Conservation (phyloP, 2,797 vertebrate genomes). For the Pseudocheirus occidentalis region DNA sequence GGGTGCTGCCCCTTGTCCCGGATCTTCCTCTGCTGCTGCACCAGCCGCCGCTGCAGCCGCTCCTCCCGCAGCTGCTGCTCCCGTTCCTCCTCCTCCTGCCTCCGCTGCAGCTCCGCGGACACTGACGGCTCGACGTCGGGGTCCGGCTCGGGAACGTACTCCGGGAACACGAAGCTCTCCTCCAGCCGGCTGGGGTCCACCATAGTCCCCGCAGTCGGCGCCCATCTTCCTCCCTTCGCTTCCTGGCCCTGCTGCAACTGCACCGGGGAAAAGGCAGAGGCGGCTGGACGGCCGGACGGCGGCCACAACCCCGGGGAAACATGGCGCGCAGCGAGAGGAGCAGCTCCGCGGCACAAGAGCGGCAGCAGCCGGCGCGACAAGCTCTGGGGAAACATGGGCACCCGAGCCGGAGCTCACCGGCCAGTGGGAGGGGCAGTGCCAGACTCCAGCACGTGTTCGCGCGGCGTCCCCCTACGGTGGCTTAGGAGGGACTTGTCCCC, state of each 20-base stretch:
- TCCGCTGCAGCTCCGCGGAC: constrained; percentile 22
- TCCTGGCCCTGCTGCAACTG: not conserved
- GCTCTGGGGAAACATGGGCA: constrained; percentile 19
- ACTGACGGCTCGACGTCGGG: not conserved
- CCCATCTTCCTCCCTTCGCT: too few relatives aligned
- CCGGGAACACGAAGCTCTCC: constrained; percentile 79
- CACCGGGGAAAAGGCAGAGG: not conserved
- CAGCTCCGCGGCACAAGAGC: accelerated
- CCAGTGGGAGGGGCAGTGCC: not conserved
- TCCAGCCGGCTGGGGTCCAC: constrained; percentile 4
- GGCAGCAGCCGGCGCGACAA: accelerated
- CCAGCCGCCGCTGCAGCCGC: not conserved
- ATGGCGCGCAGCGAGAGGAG: accelerated
- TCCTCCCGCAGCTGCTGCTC: constrained; percentile 25
- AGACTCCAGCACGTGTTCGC: not conserved
- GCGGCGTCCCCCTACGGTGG: not conserved
- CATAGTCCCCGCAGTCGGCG: not conserved
- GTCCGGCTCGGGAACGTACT: constrained; percentile 69
- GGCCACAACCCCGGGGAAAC: not conserved
- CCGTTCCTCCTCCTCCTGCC: constrained; percentile 32
- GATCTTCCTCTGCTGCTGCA: accelerated
- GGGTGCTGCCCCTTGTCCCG: not conserved
- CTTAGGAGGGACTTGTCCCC: not conserved
- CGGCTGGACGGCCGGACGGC: not conserved
- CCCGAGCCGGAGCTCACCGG: accelerated